Evolutionary conservation across 2,113 vertebrate genomes (phyloP).

Genomic region (Heteronetta atricapilla): DNA sequence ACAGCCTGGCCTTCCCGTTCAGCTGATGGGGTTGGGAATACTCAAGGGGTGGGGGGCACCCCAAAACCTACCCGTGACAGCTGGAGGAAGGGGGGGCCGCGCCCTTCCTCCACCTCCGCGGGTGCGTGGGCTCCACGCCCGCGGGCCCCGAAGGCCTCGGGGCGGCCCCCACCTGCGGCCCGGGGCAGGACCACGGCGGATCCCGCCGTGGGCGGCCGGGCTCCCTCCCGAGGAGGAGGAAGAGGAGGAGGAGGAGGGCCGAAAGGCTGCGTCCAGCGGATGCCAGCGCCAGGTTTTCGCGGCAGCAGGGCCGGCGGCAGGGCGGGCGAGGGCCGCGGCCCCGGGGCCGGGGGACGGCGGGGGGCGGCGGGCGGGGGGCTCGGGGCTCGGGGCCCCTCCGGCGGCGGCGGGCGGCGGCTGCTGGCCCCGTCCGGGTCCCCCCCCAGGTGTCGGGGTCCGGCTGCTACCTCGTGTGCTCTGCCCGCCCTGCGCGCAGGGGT

Average conservation of each 20-base stretch:
- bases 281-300: conserved; percentile 4
- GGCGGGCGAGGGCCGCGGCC: background rate
- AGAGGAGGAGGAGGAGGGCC: no score
- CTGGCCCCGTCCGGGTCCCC: background rate
- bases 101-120: background rate
- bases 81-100: no score
- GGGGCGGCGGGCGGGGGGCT: background rate
- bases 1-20: background rate
- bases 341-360: background rate
- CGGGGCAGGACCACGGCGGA: no score
- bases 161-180: no score
- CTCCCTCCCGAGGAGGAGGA: background rate
- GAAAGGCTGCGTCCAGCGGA: background rate
- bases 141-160: no score
- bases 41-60: background rate
- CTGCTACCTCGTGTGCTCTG: conserved; percentile 36
- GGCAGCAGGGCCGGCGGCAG: background rate
- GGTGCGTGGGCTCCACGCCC: no score
- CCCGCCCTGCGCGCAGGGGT: conserved; percentile 7
- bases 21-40: background rate
- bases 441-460: conserved; percentile 44
- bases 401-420: background rate
- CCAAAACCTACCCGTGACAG: background rate
- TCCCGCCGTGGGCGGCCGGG: background rate
- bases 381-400: no score